phyloP scores from a whole-genome alignment of 2,888 invertebrate species.

The Latrodectus elegans region DNA sequence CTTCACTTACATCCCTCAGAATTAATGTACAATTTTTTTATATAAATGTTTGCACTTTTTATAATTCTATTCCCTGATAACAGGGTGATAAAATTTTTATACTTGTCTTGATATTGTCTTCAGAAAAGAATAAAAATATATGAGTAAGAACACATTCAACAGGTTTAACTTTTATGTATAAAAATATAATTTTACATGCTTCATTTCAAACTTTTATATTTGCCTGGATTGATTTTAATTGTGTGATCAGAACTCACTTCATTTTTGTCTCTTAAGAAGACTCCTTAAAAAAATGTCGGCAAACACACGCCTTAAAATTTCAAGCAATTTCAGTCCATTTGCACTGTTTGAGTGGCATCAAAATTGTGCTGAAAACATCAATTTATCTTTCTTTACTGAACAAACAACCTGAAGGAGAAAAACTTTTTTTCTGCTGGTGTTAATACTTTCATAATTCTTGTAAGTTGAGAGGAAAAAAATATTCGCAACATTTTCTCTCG shows the following conservation, averaged over 20 bases:
- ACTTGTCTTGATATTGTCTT: too few relatives aligned
- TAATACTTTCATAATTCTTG: neutral
- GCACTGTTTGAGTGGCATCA: neutral
- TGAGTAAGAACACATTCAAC: too few relatives aligned
- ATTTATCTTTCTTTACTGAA: neutral
- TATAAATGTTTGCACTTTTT: too few relatives aligned
- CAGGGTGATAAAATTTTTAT: too few relatives aligned
- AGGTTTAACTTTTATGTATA: too few relatives aligned
- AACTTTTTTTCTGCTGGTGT: neutral
- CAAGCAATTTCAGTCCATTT: too few relatives aligned
- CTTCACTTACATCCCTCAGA: too few relatives aligned
- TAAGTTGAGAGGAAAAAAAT: neutral
- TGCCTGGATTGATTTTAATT: neutral
- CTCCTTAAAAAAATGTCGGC: neutral
- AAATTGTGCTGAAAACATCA: neutral
- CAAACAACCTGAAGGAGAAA: neutral
- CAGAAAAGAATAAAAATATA: too few relatives aligned
- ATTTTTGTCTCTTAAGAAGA: neutral
- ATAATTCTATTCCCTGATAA: too few relatives aligned
- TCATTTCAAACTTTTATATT: too few relatives aligned
- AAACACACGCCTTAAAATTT: neutral
- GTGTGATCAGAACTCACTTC: neutral
- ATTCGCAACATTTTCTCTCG: conserved; percentile 13
- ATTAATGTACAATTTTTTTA: too few relatives aligned
- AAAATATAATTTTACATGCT: too few relatives aligned